Base-by-base conservation (phyloP, 2,797 vertebrate genomes). In the Bradypodion ventrale region DNA sequence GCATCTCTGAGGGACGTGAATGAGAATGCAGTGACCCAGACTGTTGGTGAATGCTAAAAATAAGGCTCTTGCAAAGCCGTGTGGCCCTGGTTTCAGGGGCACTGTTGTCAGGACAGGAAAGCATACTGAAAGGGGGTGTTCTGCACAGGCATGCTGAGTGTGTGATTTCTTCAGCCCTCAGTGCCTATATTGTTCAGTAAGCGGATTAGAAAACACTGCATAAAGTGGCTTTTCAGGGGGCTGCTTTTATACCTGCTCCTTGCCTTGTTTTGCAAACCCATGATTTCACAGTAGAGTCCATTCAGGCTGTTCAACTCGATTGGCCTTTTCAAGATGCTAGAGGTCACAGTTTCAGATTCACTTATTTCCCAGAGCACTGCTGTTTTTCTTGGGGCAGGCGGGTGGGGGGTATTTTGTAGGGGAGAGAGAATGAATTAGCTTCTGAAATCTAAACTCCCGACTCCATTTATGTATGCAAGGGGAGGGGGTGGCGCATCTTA, bases 191-290 rank as follows among this genome's bases (percentile, higher is more conserved):
- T 92, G 93, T 92, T 87, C 86, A 80, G 56, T 90, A 91, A 95
- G 93, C 86, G 85, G 94, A 91, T 94, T 90, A 93, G 87, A 91
- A 92, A 92, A 88, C 88, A 87, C 84, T 56, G 87, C 91, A 85
- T 84, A 87, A 87, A 86, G 93, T 90, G 87, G 86, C 90, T 6
- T 90, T 88, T 91, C 83, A 87, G 92, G 93, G 93, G 91, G 89
- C 87, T 89, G 90, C 25, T 93, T 90, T 92, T 94, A 87, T 94
- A 93, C 93, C 92, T 84, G 87, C 75, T 44, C 46, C 85, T 65
- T 42, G 90, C 92, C 94, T 90, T 89, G 90, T 92, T 91, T 88
- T 80, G 89, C 92, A 91, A 85, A 78, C 88, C 69, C 84, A 83
- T 46, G 52, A 86, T 89, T 87, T 90, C 85, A 87, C 82, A 84